Evolutionary conservation across 2,113 vertebrate species (phyloP), one percentile per base, ranked within the genome.

Genomic region (Campylomormyrus tamandua): DNA sequence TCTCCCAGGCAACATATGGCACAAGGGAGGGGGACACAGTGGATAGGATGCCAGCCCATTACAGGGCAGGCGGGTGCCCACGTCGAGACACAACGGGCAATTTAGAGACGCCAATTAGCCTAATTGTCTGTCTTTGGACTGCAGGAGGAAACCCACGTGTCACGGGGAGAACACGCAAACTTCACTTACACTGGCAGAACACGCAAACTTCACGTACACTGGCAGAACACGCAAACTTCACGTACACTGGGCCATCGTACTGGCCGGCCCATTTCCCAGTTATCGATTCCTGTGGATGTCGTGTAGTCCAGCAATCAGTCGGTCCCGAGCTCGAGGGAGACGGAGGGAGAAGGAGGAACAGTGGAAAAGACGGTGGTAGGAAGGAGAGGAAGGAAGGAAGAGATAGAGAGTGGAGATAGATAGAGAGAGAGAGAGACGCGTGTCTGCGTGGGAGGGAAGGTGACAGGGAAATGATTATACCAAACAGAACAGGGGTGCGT

Each of bases 401-500:
- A 42, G 66, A 87, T 21, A 24, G 70, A 48, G 77, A 52, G 39
- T 39, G 39, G 39, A 58, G 52, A 50, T 3, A 13, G 10, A 15
- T 11, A 15, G 88, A 87, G 90, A 70, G 10, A 31, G 89, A 89
- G 88, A 91, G 52, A 89, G 52, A 45, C 9, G 35, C 24, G 53
- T 89, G 89, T 89, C 89, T 87, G 87, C 58, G 66, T 85, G 89
- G 91, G 92, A 52, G 77, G 89, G 56, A 66, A 89, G 88, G 91
- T 92, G 92, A 91, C 90, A 90, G 84, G 89, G 92, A 80, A 77
- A 89, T 92, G 90, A 92, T 92, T 92, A 93, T 92, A 90, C 92
- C 89, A 92, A 93, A 92, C 91, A 91, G 91, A 91, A 91, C 49
- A 90, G 91, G 88, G 89, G 88, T 48, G 83, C 48, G 90, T 89